Percentiles rank a stretch among this genome's conserved stretches.
These are phyloP conservation scores for Scrobipalpa costella DNA, from an alignment of 2,888 invertebrate species.

Conservation along the genomic window DNA sequence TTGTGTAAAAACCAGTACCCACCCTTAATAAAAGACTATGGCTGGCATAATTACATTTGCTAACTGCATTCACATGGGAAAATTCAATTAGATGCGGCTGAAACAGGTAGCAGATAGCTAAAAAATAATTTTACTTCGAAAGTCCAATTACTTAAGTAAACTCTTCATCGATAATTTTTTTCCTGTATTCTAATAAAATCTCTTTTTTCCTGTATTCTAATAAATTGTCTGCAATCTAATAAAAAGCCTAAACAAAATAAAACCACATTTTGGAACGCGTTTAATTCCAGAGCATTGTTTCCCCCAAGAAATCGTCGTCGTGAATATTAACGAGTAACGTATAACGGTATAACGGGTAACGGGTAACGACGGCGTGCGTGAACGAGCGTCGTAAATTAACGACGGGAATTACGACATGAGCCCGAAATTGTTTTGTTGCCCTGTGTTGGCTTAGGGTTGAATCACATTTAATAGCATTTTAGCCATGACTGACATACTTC, in stretches of 20 bases:
- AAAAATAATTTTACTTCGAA: no score
- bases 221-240: no score
- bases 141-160: no score
- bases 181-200: no score
- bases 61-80: no score
- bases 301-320: conserved; percentile 27
- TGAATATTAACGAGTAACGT: conserved; percentile 29
- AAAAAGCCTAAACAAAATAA: conserved; percentile 13
- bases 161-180: no score
- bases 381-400: conserved; percentile 34
- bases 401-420: conserved; percentile 28
- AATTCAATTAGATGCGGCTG: no score
- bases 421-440: conserved; percentile 25
- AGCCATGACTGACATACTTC: background rate
- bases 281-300: conserved; percentile 26
- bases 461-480: conserved; percentile 10
- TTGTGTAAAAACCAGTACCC: no score
- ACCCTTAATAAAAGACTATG: no score
- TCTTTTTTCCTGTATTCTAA: no score
- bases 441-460: background rate
- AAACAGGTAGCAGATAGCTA: no score
- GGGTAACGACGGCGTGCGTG: conserved; percentile 28
- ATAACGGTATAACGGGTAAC: conserved; percentile 11
- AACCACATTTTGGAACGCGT: conserved; percentile 15
- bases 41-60: no score